phyloP scores from a whole-genome alignment of 1,140 invertebrate genomes.

The Aphis gossypii region DNA sequence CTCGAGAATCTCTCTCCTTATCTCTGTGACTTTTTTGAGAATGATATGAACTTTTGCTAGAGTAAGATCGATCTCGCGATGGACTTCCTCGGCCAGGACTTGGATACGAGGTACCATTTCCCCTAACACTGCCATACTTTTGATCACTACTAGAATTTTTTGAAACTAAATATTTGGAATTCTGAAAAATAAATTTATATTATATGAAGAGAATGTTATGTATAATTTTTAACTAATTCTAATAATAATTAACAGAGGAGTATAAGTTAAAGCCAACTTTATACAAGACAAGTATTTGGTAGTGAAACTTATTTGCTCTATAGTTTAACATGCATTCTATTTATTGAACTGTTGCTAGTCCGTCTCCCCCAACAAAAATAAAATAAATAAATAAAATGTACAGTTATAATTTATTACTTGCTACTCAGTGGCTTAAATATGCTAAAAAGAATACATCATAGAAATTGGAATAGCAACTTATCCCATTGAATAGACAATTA shows the following conservation, averaged over 20 bases:
- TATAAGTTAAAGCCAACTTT: too few species aligned
- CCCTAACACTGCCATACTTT: conserved; percentile 53
- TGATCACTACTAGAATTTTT: conserved; percentile 65
- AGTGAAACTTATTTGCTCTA: too few species aligned
- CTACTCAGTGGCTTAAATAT: too few species aligned
- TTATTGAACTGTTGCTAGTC: not conserved
- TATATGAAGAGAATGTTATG: not conserved
- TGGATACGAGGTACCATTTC: conserved; percentile 54
- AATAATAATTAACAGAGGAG: too few species aligned
- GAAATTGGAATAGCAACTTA: not conserved
- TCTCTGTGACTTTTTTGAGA: conserved; percentile 74
- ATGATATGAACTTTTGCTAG: conserved; percentile 76
- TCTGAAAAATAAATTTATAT: conserved; percentile 66
- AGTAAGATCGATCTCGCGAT: conserved; percentile 73
- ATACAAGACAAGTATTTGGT: too few species aligned
- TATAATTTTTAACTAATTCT: not conserved
- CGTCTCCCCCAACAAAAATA: too few species aligned
- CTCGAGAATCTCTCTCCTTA: conserved; percentile 90
- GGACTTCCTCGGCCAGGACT: conserved; percentile 44
- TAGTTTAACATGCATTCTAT: not conserved
- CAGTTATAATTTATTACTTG: too few species aligned
- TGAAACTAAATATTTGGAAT: conserved; percentile 78
- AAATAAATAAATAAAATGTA: not conserved
- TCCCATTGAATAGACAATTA: not conserved
- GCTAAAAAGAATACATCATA: too few species aligned